phyloP scores from a whole-genome alignment of 2,797 vertebrate genomes.

The Erpetoichthys calabaricus region DNA sequence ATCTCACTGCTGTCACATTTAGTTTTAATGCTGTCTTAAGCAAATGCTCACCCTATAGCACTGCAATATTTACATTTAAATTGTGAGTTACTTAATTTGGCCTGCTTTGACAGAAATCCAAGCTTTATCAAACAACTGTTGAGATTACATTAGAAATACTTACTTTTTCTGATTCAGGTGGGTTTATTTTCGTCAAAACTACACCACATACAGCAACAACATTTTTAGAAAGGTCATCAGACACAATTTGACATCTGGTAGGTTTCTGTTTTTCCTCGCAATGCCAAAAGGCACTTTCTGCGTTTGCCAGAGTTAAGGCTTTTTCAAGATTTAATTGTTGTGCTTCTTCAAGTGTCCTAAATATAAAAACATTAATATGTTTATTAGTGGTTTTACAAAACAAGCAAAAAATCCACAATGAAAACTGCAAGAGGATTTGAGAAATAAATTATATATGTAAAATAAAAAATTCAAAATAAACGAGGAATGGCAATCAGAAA shows the following conservation, averaged over 20 bases:
- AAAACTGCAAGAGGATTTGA: not conserved
- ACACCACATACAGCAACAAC: constrained; percentile 81
- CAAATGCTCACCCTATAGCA: too few species aligned
- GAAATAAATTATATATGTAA: not conserved
- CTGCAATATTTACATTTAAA: too few species aligned
- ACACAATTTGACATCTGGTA: constrained; percentile 62
- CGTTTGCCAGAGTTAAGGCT: constrained; percentile 75
- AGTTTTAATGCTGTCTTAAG: too few species aligned
- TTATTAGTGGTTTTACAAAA: not conserved
- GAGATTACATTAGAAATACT: too few species aligned
- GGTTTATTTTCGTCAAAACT: constrained; percentile 52
- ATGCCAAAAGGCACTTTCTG: constrained; percentile 58
- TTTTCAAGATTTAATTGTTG: constrained; percentile 68
- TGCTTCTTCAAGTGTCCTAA: constrained; percentile 73
- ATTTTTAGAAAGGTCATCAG: constrained; percentile 62
- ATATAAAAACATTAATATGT: constrained; percentile 7
- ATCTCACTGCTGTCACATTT: too few species aligned
- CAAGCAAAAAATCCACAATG: constrained; percentile 10
- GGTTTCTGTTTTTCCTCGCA: constrained; percentile 56
- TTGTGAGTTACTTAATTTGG: too few species aligned
- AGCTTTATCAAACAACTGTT: not conserved
- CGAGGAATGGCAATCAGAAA: not conserved
- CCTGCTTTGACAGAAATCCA: too few species aligned
- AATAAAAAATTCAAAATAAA: not conserved
- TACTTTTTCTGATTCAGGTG: not conserved